Evolutionary conservation across 1,140 invertebrate species (phyloP).

Genomic region (Solen grandis): DNA sequence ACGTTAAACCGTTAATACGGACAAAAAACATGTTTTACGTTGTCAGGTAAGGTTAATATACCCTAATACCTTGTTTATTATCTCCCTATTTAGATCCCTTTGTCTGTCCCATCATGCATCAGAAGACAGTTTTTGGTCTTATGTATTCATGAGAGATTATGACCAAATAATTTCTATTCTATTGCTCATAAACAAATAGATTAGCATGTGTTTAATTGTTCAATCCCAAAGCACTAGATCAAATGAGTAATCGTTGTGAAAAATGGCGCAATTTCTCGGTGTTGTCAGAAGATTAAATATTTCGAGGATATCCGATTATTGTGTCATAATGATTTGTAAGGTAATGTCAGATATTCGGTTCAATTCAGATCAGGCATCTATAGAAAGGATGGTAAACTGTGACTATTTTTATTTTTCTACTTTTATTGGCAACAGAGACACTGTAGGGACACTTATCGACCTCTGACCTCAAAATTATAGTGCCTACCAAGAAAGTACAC

Average conservation of each 20-base stretch:
- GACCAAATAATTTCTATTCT: slow-evolving; percentile 19
- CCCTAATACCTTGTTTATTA: slow-evolving; percentile 35
- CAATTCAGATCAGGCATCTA: too few relatives aligned
- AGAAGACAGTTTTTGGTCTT: slow-evolving; percentile 14
- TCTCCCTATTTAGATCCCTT: slow-evolving; percentile 13
- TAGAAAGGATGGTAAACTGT: too few relatives aligned
- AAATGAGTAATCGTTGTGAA: slow-evolving; percentile 32
- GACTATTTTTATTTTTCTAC: too few relatives aligned
- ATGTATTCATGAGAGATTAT: slow-evolving; percentile 36
- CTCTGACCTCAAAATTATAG: too few relatives aligned
- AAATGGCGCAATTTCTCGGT: slow-evolving; percentile 42
- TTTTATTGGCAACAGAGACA: too few relatives aligned
- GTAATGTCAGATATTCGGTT: too few relatives aligned
- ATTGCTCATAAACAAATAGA: slow-evolving; percentile 15
- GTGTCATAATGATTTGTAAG: too few relatives aligned
- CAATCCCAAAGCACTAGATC: neutral
- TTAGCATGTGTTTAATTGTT: slow-evolving; percentile 21
- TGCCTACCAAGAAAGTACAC: too few relatives aligned
- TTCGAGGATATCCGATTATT: slow-evolving; percentile 45
- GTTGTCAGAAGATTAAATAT: slow-evolving; percentile 22
- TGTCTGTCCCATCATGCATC: neutral
- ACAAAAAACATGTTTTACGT: slow-evolving; percentile 29
- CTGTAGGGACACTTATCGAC: too few relatives aligned
- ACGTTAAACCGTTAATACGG: neutral
- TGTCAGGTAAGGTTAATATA: slow-evolving; percentile 33